These are phyloP conservation scores for Drosophila insularis DNA, from an alignment of 1,140 invertebrate species.

Conservation along the genomic window DNA sequence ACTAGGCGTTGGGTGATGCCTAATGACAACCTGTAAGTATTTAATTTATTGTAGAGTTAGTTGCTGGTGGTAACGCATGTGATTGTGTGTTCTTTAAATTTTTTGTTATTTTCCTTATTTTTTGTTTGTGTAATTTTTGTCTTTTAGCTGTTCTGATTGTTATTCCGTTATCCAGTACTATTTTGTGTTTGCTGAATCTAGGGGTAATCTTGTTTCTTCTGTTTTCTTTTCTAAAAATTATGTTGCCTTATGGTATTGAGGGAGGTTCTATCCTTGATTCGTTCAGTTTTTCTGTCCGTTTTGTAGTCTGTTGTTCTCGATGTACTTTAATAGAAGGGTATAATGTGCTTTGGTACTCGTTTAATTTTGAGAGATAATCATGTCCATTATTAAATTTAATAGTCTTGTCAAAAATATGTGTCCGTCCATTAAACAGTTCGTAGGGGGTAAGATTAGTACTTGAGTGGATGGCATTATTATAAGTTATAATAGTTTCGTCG, in stretches of 20 bases:
- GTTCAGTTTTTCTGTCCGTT: slow-evolving; percentile 3
- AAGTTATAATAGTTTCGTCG: slow-evolving; percentile 11
- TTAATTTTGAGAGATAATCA: too few species aligned
- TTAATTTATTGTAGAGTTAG: too few species aligned
- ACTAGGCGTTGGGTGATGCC: too few species aligned
- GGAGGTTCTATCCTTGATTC: slow-evolving; percentile 1
- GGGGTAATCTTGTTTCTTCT: too few species aligned
- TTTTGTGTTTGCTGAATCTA: too few species aligned
- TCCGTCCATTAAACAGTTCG: slow-evolving; percentile 19
- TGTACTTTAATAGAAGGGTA: slow-evolving; percentile 10
- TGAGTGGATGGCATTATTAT: slow-evolving; percentile 12
- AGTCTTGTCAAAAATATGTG: slow-evolving; percentile 19
- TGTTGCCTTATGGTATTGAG: not conserved
- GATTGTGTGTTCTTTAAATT: too few species aligned
- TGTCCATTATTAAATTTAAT: slow-evolving; percentile 18
- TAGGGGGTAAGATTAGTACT: slow-evolving; percentile 26
- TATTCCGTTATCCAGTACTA: slow-evolving; percentile 2
- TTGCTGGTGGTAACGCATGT: too few species aligned
- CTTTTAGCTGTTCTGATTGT: slow-evolving; percentile 7
- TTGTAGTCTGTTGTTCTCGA: not conserved
- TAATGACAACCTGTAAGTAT: too few species aligned
- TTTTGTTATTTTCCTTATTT: too few species aligned
- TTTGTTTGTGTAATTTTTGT: too few species aligned
- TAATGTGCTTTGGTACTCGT: slow-evolving; percentile 1
- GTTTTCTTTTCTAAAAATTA: too few species aligned